These are phyloP conservation scores for Lates japonicus DNA, from an alignment of 2,797 vertebrate species.

Conservation along the genomic window DNA sequence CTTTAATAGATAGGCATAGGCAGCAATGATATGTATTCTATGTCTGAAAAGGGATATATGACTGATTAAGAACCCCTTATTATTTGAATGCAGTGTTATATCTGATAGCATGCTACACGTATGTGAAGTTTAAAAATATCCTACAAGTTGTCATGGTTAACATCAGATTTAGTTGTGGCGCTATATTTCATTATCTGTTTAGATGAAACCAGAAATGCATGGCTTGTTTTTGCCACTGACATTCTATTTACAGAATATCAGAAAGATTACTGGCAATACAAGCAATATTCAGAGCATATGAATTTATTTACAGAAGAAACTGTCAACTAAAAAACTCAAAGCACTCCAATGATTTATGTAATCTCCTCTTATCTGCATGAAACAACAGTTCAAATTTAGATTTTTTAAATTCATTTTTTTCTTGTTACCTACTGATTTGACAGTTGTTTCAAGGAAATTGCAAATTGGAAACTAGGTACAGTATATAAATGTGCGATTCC, in stretches of 20 bases:
- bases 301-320: no score
- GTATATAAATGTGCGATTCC: slow-evolving; percentile 3
- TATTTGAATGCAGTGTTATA: not conserved
- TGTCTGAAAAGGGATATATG: not conserved
- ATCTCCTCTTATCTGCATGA: not conserved
- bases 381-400: not conserved
- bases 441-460: not conserved
- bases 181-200: not conserved
- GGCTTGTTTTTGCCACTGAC: not conserved
- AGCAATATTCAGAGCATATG: not conserved
- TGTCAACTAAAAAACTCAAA: no score
- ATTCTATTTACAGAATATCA: not conserved
- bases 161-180: no score
- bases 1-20: not conserved
- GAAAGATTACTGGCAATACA: not conserved
- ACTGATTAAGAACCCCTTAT: not conserved
- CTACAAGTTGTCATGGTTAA: not conserved
- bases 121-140: not conserved
- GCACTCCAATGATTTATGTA: not conserved
- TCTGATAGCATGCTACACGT: not conserved
- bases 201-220: not conserved
- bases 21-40: not conserved
- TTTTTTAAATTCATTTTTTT: not conserved
- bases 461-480: not conserved
- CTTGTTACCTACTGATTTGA: not conserved